Evolutionary conservation across 2,888 invertebrate species (phyloP).

Genomic region (Hydroisotoma schaefferi): DNA sequence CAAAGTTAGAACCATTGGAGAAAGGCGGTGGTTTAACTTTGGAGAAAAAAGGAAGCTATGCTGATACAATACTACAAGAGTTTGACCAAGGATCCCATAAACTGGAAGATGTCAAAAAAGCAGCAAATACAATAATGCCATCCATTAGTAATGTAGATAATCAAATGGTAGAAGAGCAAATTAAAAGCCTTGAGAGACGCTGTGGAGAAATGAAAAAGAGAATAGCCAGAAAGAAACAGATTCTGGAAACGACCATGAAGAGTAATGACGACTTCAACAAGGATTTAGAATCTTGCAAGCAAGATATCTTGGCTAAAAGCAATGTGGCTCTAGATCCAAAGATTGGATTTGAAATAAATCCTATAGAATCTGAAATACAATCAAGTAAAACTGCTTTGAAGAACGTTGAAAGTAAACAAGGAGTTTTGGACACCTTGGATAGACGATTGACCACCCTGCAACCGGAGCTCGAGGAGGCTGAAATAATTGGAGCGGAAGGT

Average conservation of each 20-base stretch:
- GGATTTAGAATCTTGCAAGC: constrained; percentile 55
- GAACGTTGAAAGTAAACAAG: constrained; percentile 79
- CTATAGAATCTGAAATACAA: constrained; percentile 69
- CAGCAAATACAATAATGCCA: constrained; percentile 61
- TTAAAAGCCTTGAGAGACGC: constrained; percentile 77
- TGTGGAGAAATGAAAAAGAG: constrained; percentile 80
- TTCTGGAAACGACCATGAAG: constrained; percentile 77
- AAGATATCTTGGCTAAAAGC: constrained; percentile 57
- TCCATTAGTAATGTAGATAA: constrained; percentile 82
- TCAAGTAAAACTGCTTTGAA: constrained; percentile 65
- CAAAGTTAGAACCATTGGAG: constrained; percentile 76
- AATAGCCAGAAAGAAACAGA: constrained; percentile 74
- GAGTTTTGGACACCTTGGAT: constrained; percentile 74
- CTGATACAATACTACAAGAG: constrained; percentile 69
- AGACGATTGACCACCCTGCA: constrained; percentile 79
- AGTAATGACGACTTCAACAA: constrained; percentile 74
- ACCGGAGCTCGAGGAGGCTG: constrained; percentile 77
- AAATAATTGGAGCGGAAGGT: constrained; percentile 73
- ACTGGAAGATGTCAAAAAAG: constrained; percentile 61
- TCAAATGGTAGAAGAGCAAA: constrained; percentile 82
- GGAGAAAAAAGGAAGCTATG: constrained; percentile 70
- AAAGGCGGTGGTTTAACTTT: constrained; percentile 79
- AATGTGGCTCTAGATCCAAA: constrained; percentile 56
- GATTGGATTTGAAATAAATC: constrained; percentile 72
- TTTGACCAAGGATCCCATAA: constrained; percentile 66